phyloP scores from a whole-genome alignment of 2,888 invertebrate species.

The Perizoma affinitatum region DNA sequence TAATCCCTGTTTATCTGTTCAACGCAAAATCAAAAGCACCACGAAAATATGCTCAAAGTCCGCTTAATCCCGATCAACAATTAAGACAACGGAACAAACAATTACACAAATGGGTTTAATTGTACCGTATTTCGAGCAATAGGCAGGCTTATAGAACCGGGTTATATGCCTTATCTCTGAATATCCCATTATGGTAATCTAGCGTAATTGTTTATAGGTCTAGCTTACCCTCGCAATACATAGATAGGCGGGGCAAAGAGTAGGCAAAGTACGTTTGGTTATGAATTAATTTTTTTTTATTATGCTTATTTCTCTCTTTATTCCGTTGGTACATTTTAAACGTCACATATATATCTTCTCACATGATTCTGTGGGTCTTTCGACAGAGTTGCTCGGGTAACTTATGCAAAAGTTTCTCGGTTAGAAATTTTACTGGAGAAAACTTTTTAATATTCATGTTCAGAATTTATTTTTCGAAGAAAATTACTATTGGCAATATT shows the following conservation, averaged over 20 bases:
- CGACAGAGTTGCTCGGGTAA: constrained; percentile 13
- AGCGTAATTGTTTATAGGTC: constrained; percentile 53
- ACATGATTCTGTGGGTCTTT: constrained; percentile 8
- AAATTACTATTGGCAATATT: constrained; percentile 4
- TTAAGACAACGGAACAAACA: constrained; percentile 28
- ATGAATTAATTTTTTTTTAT: background rate
- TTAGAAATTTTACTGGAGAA: constrained; percentile 25
- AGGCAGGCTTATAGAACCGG: constrained; percentile 26
- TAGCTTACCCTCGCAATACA: constrained; percentile 31
- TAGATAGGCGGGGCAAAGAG: constrained; percentile 33
- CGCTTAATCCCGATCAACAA: constrained; percentile 21
- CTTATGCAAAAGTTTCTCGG: constrained; percentile 24
- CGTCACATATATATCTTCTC: constrained; percentile 3
- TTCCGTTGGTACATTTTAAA: constrained; percentile 1
- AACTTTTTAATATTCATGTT: constrained; percentile 20
- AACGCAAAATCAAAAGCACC: constrained; percentile 30
- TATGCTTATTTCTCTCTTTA: too few relatives aligned
- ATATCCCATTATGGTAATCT: constrained; percentile 53
- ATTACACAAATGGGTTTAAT: constrained; percentile 32
- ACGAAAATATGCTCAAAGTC: constrained; percentile 14
- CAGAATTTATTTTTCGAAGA: constrained; percentile 13
- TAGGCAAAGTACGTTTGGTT: constrained; percentile 5
- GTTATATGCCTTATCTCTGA: constrained; percentile 43
- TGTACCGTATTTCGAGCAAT: constrained; percentile 24
- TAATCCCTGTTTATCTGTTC: constrained; percentile 13